phyloP scores from a whole-genome alignment of 2,113 vertebrate species.

The Heterocephalus glaber region DNA sequence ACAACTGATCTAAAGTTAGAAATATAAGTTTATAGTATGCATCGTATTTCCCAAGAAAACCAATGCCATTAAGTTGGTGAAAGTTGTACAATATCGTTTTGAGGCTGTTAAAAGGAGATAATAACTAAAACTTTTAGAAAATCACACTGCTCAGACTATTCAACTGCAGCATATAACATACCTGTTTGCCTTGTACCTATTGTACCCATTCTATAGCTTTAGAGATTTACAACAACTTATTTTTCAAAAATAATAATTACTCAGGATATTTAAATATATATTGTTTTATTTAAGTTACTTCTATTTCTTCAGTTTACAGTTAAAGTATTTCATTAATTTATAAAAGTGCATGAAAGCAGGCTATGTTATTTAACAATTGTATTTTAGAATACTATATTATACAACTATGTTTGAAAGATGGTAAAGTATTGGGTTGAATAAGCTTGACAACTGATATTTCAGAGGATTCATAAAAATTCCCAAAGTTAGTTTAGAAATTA shows the following conservation, averaged over 20 bases:
- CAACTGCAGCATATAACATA: background rate
- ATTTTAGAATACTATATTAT: background rate
- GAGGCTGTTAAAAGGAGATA: background rate
- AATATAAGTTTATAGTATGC: background rate
- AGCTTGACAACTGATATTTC: background rate
- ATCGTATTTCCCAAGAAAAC: background rate
- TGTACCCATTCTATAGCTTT: background rate
- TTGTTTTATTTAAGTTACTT: slow-evolving; percentile 15
- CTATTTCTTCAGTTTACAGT: background rate
- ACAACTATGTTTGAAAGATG: background rate
- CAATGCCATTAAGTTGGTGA: background rate
- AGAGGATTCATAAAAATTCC: background rate
- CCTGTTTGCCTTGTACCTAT: background rate
- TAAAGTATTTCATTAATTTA: background rate
- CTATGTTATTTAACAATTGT: background rate
- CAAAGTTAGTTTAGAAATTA: background rate
- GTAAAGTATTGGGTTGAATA: background rate
- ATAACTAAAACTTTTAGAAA: background rate
- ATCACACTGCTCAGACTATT: background rate
- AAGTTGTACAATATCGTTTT: background rate
- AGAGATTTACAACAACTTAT: background rate
- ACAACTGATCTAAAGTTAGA: background rate
- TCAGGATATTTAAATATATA: background rate
- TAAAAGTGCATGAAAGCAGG: background rate
- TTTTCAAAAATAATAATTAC: background rate